Percentiles rank a stretch among this genome's conserved stretches.
phyloP scores from a whole-genome alignment of 2,888 invertebrate genomes.

The Diaperis boleti region DNA sequence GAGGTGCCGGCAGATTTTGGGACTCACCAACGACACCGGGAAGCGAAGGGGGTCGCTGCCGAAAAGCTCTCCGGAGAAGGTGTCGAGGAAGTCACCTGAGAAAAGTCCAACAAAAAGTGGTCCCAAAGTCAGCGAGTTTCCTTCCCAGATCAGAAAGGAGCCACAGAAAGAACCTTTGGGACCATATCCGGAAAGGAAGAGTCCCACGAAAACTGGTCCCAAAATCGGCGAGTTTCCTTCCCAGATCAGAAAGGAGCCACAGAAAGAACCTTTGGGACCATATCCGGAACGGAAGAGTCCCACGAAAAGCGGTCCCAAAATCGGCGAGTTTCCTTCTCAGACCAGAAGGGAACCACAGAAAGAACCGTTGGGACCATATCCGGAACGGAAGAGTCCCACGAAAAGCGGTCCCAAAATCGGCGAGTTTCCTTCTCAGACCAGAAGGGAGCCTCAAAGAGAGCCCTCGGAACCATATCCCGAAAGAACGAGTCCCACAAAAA shows the following conservation, averaged over 20 bases:
- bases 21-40: conserved; percentile 68
- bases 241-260: conserved; percentile 51
- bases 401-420: conserved; percentile 8
- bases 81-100: conserved; percentile 2
- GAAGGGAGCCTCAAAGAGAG: conserved; percentile 36
- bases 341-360: conserved; percentile 46
- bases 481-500: conserved; percentile 16
- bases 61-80: conserved; percentile 40
- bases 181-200: conserved; percentile 2
- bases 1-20: conserved; percentile 77
- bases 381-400: conserved; percentile 4
- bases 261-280: conserved; percentile 39
- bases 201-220: conserved; percentile 13
- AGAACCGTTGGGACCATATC: conserved; percentile 35
- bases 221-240: conserved; percentile 43
- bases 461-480: neutral
- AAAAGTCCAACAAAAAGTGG: no score
- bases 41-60: conserved; percentile 38
- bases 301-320: conserved; percentile 18
- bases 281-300: conserved; percentile 41
- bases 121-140: neutral
- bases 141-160: no score
- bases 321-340: conserved; percentile 43
- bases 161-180: conserved; percentile 28
- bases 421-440: conserved; percentile 36